These are phyloP conservation scores for Chaetodon auriga DNA, from an alignment of 2,113 vertebrate species.

Conservation along the genomic window DNA sequence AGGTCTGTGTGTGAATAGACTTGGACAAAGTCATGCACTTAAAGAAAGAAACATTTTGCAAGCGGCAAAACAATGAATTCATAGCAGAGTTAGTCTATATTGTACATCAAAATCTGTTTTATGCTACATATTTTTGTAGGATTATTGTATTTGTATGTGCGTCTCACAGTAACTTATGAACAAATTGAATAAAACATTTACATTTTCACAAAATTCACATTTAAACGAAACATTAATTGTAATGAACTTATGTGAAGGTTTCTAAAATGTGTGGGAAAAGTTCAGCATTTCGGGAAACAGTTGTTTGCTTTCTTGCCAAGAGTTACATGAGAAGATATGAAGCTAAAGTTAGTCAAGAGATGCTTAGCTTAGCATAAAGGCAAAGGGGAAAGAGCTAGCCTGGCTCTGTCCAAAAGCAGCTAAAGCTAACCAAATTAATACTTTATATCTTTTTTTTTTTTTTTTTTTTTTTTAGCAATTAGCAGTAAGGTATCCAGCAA, in stretches of 20 bases:
- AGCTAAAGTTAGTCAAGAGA: not conserved
- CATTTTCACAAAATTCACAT: slow-evolving; percentile 48
- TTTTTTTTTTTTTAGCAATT: too few relatives aligned
- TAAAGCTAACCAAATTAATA: too few relatives aligned
- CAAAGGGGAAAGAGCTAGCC: not conserved
- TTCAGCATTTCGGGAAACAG: not conserved
- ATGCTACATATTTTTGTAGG: slow-evolving; percentile 59
- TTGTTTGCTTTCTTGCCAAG: not conserved
- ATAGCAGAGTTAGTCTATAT: slow-evolving; percentile 2
- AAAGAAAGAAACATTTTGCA: not conserved
- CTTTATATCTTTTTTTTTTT: too few relatives aligned
- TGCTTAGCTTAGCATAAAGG: not conserved
- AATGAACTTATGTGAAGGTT: slow-evolving; percentile 6
- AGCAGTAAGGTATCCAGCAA: not conserved
- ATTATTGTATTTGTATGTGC: slow-evolving; percentile 32
- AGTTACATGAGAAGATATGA: not conserved
- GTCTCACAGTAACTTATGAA: slow-evolving; percentile 37
- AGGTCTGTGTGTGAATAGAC: not conserved
- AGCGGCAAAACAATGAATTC: slow-evolving; percentile 15
- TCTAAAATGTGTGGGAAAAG: slow-evolving; percentile 9
- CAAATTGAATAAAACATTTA: slow-evolving; percentile 48
- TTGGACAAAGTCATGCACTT: not conserved
- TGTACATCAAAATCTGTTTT: slow-evolving; percentile 39
- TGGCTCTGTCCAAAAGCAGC: not conserved
- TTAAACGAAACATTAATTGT: slow-evolving; percentile 16